Evolutionary conservation across 2,797 vertebrate species (phyloP).

Genomic region (Hydrophis major): DNA sequence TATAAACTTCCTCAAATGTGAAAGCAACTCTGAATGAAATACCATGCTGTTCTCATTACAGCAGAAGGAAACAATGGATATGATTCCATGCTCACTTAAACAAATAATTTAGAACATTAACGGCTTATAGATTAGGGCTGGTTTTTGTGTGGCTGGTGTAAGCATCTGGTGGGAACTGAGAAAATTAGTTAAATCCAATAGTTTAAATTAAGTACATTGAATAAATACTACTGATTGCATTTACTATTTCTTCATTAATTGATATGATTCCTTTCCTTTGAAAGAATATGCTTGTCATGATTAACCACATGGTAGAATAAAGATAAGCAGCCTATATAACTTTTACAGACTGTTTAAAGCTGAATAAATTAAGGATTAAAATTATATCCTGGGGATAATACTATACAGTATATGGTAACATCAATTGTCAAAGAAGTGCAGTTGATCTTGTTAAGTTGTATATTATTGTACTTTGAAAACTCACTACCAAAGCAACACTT

Average conservation of each 20-base stretch:
- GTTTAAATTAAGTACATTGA: not conserved
- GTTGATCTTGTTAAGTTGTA: constrained; percentile 48
- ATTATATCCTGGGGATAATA: constrained; percentile 54
- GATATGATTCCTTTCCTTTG: constrained; percentile 42
- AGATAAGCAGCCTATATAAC: constrained; percentile 31
- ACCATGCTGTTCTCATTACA: not conserved
- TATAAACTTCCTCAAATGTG: not conserved
- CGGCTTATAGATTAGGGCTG: not conserved
- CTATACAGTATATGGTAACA: constrained; percentile 34
- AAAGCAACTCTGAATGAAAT: not conserved
- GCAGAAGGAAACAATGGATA: constrained; percentile 7
- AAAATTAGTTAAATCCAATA: not conserved
- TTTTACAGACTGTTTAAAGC: constrained; percentile 44
- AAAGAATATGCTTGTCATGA: constrained; percentile 28
- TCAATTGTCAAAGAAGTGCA: constrained; percentile 43
- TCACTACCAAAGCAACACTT: constrained; percentile 24
- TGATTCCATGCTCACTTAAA: constrained; percentile 30
- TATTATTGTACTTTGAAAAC: constrained; percentile 51
- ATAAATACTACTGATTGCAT: not conserved
- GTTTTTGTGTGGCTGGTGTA: not conserved
- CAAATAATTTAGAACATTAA: not conserved
- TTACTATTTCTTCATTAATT: constrained; percentile 20
- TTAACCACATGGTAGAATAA: constrained; percentile 38
- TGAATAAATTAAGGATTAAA: constrained; percentile 39
- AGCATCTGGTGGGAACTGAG: not conserved